These are phyloP conservation scores for Zaprionus tsacasi DNA, from an alignment of 1,140 invertebrate genomes.

Conservation along the genomic window DNA sequence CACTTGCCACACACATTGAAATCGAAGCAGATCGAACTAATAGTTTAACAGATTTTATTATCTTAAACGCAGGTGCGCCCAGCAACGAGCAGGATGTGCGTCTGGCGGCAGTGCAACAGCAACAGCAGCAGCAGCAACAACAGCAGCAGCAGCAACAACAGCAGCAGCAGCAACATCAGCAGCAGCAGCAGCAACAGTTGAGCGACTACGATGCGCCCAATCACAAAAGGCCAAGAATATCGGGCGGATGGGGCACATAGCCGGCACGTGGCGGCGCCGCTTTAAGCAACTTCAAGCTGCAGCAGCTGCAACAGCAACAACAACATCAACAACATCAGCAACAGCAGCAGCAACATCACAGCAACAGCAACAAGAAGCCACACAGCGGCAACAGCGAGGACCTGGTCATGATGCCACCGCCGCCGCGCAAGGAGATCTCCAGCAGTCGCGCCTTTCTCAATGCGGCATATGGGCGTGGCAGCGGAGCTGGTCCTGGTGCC, in stretches of 20 bases:
- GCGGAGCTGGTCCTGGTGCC: slow-evolving; percentile 1
- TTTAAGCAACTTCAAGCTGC: slow-evolving; percentile 62
- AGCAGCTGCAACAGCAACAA: slow-evolving; percentile 46
- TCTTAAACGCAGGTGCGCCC: slow-evolving; percentile 87
- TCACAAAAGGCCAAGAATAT: slow-evolving; percentile 91
- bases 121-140: slow-evolving; percentile 74
- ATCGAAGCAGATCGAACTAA: slow-evolving; percentile 67
- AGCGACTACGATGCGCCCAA: slow-evolving; percentile 93
- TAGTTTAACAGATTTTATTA: slow-evolving; percentile 83
- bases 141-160: slow-evolving; percentile 70
- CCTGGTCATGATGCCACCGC: slow-evolving; percentile 74
- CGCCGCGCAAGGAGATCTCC: slow-evolving; percentile 60
- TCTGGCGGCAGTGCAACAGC: slow-evolving; percentile 80
- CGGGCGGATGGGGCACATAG: slow-evolving; percentile 94
- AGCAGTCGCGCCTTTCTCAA: slow-evolving; percentile 42
- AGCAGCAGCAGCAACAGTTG: slow-evolving; percentile 84
- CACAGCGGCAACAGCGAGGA: slow-evolving; percentile 40
- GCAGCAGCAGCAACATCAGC: slow-evolving; percentile 72
- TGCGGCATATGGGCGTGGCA: slow-evolving; percentile 39
- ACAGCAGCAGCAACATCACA: slow-evolving; percentile 24
- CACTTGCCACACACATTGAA: slow-evolving; percentile 63
- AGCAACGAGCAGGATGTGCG: slow-evolving; percentile 89
- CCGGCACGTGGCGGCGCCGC: slow-evolving; percentile 77
- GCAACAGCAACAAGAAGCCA: slow-evolving; percentile 46
- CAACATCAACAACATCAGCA: slow-evolving; percentile 42